Evolutionary conservation across 2,888 invertebrate species (phyloP).

Genomic region (Cataglyphis rosenhaueri): DNA sequence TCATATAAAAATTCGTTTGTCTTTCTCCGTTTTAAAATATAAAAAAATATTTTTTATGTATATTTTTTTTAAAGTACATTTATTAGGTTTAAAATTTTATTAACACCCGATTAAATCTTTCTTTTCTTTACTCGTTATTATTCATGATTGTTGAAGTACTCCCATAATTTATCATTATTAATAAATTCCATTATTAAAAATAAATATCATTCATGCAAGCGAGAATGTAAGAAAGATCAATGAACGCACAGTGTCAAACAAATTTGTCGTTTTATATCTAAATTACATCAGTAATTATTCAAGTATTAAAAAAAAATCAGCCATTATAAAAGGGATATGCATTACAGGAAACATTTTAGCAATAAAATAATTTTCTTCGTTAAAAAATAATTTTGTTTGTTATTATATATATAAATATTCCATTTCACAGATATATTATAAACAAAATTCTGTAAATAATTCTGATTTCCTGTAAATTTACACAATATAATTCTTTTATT

Average conservation of each 20-base stretch:
- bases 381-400: neutral
- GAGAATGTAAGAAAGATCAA: slow-evolving; percentile 5
- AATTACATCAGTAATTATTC: neutral
- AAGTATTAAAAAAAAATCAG: neutral
- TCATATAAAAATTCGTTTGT: neutral
- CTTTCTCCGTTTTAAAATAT: neutral
- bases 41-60: neutral
- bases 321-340: neutral
- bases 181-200: neutral
- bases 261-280: neutral
- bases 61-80: neutral
- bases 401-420: slow-evolving; percentile 4
- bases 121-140: neutral
- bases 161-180: neutral
- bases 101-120: neutral
- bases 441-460: neutral
- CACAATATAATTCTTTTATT: neutral
- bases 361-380: neutral
- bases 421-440: neutral
- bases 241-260: neutral
- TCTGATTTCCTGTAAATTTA: neutral
- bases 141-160: neutral
- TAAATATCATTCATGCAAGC: neutral
- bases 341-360: neutral
- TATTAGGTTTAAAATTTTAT: neutral